Conservation (phyloP, 2,113 vertebrate genomes). For the Clarias batrachus region DNA sequence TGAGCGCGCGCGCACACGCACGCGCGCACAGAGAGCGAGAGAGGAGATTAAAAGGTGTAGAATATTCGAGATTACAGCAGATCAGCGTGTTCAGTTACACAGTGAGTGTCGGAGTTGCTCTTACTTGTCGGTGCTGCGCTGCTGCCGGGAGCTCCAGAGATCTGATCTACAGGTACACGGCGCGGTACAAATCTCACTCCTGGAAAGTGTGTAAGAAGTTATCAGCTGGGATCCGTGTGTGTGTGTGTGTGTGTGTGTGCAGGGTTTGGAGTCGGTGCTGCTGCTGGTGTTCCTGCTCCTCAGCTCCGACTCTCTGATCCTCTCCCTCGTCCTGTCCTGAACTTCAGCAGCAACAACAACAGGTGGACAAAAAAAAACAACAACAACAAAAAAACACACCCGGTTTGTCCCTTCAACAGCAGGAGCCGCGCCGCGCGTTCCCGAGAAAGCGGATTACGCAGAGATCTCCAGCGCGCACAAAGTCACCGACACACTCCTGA, state of each 20-base stretch:
- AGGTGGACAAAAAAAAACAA: background rate
- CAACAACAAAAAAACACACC: no score
- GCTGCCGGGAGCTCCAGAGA: constrained; percentile 24
- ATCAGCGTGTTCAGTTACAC: background rate
- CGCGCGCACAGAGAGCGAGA: background rate
- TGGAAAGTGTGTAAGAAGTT: no score
- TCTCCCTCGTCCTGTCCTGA: background rate
- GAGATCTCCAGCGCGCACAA: no score
- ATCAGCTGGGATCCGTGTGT: background rate
- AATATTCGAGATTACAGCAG: background rate
- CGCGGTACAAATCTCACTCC: no score
- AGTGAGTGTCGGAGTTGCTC: background rate
- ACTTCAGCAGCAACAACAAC: background rate
- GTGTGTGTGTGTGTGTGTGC: no score
- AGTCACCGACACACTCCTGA: no score
- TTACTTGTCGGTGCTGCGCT: constrained; percentile 36
- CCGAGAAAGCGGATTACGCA: background rate
- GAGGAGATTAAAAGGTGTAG: background rate
- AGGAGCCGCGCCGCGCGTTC: constrained; percentile 7
- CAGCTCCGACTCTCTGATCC: constrained; percentile 2
- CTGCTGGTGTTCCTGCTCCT: background rate
- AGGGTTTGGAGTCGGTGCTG: background rate
- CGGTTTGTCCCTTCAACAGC: background rate
- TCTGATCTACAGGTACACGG: background rate
- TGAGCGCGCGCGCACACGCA: background rate